Evolutionary conservation across 2,888 invertebrate genomes (phyloP).

Genomic region (Dysmachus trigonus): DNA sequence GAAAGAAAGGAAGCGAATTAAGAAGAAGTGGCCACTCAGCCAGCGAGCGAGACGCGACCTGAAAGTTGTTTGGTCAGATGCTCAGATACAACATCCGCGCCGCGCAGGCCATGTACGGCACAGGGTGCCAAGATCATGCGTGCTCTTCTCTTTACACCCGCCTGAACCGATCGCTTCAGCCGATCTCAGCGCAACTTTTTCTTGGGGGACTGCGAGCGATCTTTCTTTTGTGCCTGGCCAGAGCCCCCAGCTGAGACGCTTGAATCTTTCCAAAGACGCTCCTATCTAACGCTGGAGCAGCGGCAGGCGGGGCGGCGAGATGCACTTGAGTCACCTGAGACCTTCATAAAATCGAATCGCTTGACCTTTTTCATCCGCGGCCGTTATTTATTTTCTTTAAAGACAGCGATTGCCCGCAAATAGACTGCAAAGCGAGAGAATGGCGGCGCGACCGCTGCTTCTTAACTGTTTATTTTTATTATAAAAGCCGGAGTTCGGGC

Average conservation of each 20-base stretch:
- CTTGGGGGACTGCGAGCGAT: neutral
- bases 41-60: constrained; percentile 1
- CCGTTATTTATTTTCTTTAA: constrained; percentile 9
- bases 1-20: constrained; percentile 30
- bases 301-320: no score
- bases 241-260: neutral
- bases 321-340: constrained; percentile 20
- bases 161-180: neutral
- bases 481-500: neutral
- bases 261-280: neutral
- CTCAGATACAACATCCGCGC: neutral
- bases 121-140: neutral
- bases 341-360: constrained; percentile 28
- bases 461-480: constrained; percentile 8
- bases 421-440: neutral
- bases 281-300: neutral
- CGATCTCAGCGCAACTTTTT: neutral
- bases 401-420: neutral
- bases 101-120: neutral
- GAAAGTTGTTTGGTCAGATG: constrained; percentile 37
- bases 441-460: neutral
- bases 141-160: neutral
- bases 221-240: neutral
- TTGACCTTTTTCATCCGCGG: constrained; percentile 9
- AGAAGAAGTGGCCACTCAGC: constrained; percentile 1